Conservation (phyloP, 2,113 vertebrate genomes). For the Corythoichthys haematopterus region DNA sequence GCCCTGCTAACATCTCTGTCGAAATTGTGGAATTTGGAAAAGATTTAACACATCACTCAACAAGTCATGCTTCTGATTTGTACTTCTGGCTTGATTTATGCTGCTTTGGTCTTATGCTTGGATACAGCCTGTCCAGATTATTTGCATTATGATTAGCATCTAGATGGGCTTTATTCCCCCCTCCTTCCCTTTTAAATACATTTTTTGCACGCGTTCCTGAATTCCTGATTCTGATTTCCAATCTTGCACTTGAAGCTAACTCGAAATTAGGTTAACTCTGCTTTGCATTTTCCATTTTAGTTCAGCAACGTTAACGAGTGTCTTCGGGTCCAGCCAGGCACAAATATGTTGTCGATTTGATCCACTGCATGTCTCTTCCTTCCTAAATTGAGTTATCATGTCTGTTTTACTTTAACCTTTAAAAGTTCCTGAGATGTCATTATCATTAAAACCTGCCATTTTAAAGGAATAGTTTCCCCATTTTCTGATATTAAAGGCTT, state of each 20-base stretch:
- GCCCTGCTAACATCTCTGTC: constrained; percentile 10
- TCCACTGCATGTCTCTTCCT: constrained; percentile 20
- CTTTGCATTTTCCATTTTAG: constrained; percentile 64
- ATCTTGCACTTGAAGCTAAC: constrained; percentile 21
- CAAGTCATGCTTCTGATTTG: constrained; percentile 21
- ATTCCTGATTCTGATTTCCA: constrained; percentile 39
- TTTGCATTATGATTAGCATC: constrained; percentile 50
- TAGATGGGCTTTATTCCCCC: constrained; percentile 27
- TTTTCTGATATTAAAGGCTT: constrained; percentile 4
- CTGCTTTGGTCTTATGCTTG: constrained; percentile 9
- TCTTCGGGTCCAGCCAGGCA: constrained; percentile 28
- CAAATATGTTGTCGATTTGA: constrained; percentile 33
- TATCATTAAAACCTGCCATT: not conserved
- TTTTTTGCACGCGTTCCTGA: constrained; percentile 47
- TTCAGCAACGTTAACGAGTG: constrained; percentile 36
- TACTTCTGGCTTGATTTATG: constrained; percentile 33
- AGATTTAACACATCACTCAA: constrained; percentile 13
- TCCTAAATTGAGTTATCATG: constrained; percentile 34
- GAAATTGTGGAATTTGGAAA: constrained; percentile 23
- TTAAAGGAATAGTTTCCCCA: not conserved
- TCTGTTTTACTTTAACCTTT: constrained; percentile 20
- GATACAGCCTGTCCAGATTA: constrained; percentile 36
- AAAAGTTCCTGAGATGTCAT: not conserved
- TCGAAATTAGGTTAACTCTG: constrained; percentile 57
- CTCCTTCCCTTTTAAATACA: constrained; percentile 9